Evolutionary conservation across 2,888 invertebrate species (phyloP), one percentile per base, ranked within the genome.

Genomic region (Aporophyla nigra): DNA sequence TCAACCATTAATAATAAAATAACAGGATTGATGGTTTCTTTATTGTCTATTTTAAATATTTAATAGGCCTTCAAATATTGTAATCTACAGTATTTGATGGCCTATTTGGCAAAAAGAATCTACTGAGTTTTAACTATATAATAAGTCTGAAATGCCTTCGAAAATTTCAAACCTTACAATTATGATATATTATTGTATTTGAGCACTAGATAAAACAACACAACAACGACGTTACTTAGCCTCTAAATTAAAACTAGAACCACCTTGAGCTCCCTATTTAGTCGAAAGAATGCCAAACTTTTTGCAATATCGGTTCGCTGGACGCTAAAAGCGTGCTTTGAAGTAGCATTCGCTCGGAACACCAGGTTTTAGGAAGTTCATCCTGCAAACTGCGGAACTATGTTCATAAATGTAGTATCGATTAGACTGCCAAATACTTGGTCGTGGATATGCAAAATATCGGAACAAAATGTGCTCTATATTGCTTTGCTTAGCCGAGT

Each of bases 321-420:
- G 21, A 53, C 54, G 43, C 12, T 70, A 72, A 74, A 79, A 73
- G 59, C 59, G 43, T 71, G 54, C 69, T 67, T 65, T 83, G 70
- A 59, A 65, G 33, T 73, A 59, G 56, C 21, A 56, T 27, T 71
- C 40, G 6, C 67, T 59, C 27, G 53, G n/a, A 65, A 72, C 56
- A 69, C 12, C 43, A 33, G 49, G 58, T 83, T 83, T 83, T 70
- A 61, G 69, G n/a, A 83, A 79, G 56, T 79, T 83, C 27, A 62
- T 66, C 59, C 67, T 40, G 5, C 5, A 7, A 71, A 59, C 12
- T 83, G 21, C 68, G 49, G 16, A 73, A 80, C 67, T 63, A 56
- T 75, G 70, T 68, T 83, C 67, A 76, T 83, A 75, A 71, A 72
- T 63, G 59, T 14, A 72, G 59, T 67, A 76, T 53, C 65, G 61